Evolutionary conservation across 1,140 invertebrate genomes (phyloP).

Genomic region (Rhopalosiphum maidis): DNA sequence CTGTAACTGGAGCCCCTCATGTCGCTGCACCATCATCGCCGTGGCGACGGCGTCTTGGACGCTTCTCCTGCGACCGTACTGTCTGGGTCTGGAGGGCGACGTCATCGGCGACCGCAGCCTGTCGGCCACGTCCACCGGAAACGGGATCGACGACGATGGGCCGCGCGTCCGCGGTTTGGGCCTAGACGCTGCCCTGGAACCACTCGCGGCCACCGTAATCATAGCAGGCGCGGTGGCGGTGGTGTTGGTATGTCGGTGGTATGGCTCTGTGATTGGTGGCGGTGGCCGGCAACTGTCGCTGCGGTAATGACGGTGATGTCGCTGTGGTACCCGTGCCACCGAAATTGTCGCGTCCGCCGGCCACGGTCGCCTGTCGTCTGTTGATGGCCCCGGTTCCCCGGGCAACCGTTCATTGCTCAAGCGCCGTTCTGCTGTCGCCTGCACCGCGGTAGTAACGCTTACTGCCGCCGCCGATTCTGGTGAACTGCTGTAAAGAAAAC

Average conservation of each 20-base stretch:
- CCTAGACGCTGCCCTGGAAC: neutral
- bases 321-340: neutral
- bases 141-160: neutral
- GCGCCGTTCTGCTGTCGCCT: neutral
- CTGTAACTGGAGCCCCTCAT: neutral
- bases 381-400: slow-evolving; percentile 54
- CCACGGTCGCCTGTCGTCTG: slow-evolving; percentile 36
- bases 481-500: neutral
- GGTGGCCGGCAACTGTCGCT: neutral
- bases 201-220: slow-evolving; percentile 44
- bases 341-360: neutral
- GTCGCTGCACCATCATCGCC: neutral
- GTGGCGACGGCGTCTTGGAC: neutral
- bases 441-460: neutral
- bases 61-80: slow-evolving; percentile 42
- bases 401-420: slow-evolving; percentile 42
- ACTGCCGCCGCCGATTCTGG: neutral
- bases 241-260: neutral
- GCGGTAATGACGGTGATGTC: neutral
- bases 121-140: slow-evolving; percentile 30
- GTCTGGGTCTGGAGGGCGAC: slow-evolving; percentile 4
- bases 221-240: neutral
- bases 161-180: neutral
- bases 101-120: neutral
- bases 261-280: neutral